Evolutionary conservation across 2,113 vertebrate species (phyloP).

Genomic region (Osmerus eperlanus): DNA sequence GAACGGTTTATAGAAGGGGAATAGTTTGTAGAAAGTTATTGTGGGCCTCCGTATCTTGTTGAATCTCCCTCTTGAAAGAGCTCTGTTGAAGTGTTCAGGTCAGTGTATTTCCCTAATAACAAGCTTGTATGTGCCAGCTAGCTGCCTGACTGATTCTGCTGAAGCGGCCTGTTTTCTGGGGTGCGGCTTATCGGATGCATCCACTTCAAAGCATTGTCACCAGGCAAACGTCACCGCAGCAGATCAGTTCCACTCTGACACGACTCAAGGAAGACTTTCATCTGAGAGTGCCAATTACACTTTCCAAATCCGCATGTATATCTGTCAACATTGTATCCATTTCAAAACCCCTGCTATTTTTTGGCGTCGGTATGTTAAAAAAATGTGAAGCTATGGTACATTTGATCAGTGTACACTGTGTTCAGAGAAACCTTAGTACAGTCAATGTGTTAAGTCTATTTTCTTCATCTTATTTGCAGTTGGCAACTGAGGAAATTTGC

Average conservation of each 20-base stretch:
- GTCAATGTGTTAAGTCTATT: neutral
- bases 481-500: neutral
- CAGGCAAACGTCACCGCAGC: neutral
- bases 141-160: neutral
- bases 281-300: neutral
- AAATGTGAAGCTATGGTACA: neutral
- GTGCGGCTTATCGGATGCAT: slow-evolving; percentile 1
- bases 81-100: neutral
- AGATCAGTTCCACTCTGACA: neutral
- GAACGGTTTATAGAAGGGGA: no score
- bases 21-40: no score
- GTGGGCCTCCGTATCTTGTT: neutral
- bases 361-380: neutral
- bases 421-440: neutral
- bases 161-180: neutral
- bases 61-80: neutral
- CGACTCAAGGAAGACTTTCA: neutral
- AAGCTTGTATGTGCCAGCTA: neutral
- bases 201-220: neutral
- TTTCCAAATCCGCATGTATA: neutral
- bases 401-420: neutral
- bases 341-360: neutral
- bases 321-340: neutral
- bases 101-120: neutral
- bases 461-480: neutral